Evolutionary conservation across 2,113 vertebrate species (phyloP).

Genomic region (Xyliphius kryptos): DNA sequence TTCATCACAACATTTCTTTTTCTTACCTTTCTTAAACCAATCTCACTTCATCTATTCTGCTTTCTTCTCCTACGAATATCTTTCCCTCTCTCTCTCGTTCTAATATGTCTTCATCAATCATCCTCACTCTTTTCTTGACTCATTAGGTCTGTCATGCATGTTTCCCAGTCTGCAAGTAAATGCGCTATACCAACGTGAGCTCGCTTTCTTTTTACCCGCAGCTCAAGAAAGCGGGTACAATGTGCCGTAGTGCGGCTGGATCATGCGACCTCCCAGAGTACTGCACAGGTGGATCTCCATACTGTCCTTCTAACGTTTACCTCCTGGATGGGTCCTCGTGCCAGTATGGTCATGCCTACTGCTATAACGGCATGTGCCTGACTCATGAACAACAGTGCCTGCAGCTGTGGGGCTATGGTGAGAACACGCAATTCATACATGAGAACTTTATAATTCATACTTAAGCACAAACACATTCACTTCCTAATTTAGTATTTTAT

Average conservation of each 20-base stretch:
- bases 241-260: slow-evolving; percentile 80
- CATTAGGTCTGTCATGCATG: no score
- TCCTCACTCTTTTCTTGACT: no score
- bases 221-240: slow-evolving; percentile 79
- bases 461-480: no score
- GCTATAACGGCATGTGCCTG: slow-evolving; percentile 97
- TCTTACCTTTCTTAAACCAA: no score
- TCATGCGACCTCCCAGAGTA: slow-evolving; percentile 94
- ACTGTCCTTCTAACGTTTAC: slow-evolving; percentile 93
- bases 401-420: slow-evolving; percentile 93
- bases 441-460: no score
- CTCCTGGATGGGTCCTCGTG: slow-evolving; percentile 89
- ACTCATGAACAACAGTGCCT: slow-evolving; percentile 96
- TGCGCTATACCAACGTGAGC: background rate
- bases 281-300: slow-evolving; percentile 81
- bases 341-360: slow-evolving; percentile 79
- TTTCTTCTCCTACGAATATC: no score
- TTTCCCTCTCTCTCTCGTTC: no score
- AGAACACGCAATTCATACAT: slow-evolving; percentile 15
- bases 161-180: no score
- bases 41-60: no score
- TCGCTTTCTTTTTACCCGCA: background rate
- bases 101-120: no score
- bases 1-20: slow-evolving; percentile 15
- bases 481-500: no score